phyloP scores from a whole-genome alignment of 1,140 invertebrate species.

The Mizuhopecten yessoensis region DNA sequence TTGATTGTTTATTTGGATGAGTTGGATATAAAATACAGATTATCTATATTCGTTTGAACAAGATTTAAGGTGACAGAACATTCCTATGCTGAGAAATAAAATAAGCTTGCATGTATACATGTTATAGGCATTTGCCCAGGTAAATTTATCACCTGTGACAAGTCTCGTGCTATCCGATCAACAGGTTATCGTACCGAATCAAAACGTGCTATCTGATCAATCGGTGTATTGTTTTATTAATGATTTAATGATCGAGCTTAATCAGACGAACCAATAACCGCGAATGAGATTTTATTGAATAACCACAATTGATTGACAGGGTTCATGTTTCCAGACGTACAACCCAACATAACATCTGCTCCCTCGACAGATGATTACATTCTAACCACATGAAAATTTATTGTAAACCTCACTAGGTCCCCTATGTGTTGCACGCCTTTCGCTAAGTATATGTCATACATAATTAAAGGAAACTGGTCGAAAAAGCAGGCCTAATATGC shows the following conservation, averaged over 20 bases:
- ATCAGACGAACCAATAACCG: not conserved
- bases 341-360: not conserved
- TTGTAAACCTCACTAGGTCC: too few relatives aligned
- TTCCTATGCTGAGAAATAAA: too few relatives aligned
- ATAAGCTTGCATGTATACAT: too few relatives aligned
- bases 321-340: not conserved
- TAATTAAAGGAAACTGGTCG: too few relatives aligned
- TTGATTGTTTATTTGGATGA: too few relatives aligned
- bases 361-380: not conserved
- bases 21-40: too few relatives aligned
- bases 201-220: not conserved
- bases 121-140: not conserved
- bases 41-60: too few relatives aligned
- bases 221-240: not conserved
- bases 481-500: too few relatives aligned
- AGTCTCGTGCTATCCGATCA: conserved; percentile 11
- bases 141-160: conserved; percentile 18
- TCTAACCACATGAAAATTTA: not conserved
- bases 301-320: not conserved
- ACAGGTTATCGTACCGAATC: conserved; percentile 8
- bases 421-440: too few relatives aligned
- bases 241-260: not conserved
- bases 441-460: too few relatives aligned
- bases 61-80: too few relatives aligned
- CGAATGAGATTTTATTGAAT: not conserved